Conservation (phyloP, 2,113 vertebrate species). For the Tyrannus savana region DNA sequence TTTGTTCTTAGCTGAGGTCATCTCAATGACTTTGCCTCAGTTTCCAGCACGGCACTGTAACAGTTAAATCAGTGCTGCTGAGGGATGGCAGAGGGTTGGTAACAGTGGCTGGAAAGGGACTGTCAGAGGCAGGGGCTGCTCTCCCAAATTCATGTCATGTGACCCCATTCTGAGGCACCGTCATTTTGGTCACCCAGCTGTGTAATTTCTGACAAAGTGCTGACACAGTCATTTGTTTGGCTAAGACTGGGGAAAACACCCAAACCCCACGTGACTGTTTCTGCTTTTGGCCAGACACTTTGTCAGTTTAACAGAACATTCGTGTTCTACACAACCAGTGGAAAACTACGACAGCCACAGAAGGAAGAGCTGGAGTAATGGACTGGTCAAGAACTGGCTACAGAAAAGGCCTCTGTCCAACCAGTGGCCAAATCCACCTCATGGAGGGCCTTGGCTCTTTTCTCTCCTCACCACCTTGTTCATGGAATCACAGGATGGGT, state of each 20-base stretch:
- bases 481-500: neutral
- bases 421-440: neutral
- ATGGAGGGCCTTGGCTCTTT: neutral
- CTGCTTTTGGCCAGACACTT: neutral
- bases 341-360: neutral
- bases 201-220: neutral
- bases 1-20: neutral
- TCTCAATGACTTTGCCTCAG: neutral
- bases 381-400: neutral
- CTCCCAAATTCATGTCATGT: accelerated
- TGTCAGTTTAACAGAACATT: neutral
- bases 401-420: neutral
- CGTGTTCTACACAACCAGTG: neutral
- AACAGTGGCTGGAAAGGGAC: neutral
- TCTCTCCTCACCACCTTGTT: neutral
- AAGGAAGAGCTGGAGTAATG: neutral
- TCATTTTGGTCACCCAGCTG: neutral
- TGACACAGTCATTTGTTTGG: neutral
- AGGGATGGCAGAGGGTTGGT: neutral
- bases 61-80: neutral
- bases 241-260: neutral
- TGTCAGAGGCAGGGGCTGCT: neutral
- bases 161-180: neutral
- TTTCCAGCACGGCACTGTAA: neutral
- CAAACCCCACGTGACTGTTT: neutral